Percentiles rank a stretch among this genome's conserved stretches.
Evolutionary conservation across 2,113 vertebrate genomes (phyloP).

Genomic region (Peromyscus polionotus): DNA sequence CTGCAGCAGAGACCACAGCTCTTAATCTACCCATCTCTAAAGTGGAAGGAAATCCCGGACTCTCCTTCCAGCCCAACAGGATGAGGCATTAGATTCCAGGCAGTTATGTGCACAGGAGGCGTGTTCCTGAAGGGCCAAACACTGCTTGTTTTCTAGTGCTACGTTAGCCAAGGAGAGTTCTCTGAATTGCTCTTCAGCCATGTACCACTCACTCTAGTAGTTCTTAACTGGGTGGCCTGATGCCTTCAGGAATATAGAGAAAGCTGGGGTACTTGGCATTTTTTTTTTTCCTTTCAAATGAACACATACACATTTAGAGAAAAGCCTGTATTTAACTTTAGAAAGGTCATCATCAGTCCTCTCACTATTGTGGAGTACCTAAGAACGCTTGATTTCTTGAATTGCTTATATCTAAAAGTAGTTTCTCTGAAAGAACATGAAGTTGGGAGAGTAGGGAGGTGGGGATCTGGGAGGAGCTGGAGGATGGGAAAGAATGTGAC

Average conservation of each 20-base stretch:
- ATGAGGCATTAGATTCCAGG: neutral
- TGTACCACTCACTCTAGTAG: neutral
- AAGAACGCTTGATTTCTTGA: neutral
- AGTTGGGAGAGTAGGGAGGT: neutral
- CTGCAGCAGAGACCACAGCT: neutral
- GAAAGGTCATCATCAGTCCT: neutral
- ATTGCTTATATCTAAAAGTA: neutral
- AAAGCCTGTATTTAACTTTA: neutral
- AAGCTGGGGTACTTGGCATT: neutral
- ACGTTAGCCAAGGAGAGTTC: neutral
- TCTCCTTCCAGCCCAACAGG: neutral
- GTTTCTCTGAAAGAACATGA: neutral
- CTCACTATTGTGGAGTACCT: neutral
- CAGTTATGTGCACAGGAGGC: fast-evolving
- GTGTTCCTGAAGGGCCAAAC: neutral
- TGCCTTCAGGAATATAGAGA: constrained; percentile 30
- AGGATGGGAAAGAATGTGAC: neutral
- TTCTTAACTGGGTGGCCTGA: neutral
- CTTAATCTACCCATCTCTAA: neutral
- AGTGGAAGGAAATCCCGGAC: constrained; percentile 34
- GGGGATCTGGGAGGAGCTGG: neutral
- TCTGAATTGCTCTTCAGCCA: neutral
- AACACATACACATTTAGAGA: neutral
- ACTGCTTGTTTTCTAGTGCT: neutral
- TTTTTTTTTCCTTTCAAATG: neutral